Evolutionary conservation across 2,113 vertebrate genomes (phyloP).

Genomic region (Cettia cetti): DNA sequence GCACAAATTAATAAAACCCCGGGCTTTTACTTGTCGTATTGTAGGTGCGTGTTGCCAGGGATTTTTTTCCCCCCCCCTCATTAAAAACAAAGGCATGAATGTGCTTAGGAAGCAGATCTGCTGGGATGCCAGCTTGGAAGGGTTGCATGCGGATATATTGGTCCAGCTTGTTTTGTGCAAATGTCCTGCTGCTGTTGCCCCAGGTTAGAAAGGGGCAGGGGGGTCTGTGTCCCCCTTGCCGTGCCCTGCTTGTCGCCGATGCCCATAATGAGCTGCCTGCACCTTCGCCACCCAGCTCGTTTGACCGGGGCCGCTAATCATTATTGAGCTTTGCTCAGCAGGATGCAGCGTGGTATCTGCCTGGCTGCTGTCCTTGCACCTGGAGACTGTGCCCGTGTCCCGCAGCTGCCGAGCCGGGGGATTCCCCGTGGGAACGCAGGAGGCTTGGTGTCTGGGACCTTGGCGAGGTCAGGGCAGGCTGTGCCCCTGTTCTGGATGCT

Average conservation of each 20-base stretch:
- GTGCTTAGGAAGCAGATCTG: conserved; percentile 13
- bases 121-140: not conserved
- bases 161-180: not conserved
- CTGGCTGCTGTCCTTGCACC: conserved; percentile 24
- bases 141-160: rapidly evolving
- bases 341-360: not conserved
- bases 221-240: not conserved
- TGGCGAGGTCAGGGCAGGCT: not conserved
- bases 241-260: rapidly evolving
- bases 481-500: not conserved
- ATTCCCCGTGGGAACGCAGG: not conserved
- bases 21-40: not conserved
- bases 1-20: conserved; percentile 40
- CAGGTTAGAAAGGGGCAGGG: not conserved
- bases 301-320: rapidly evolving
- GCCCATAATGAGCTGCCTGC: not conserved
- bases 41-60: not conserved
- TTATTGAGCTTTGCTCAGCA: not conserved
- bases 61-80: not conserved
- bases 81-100: conserved; percentile 12
- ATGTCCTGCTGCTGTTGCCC: not conserved
- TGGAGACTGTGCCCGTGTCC: not conserved
- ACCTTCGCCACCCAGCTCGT: not conserved
- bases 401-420: not conserved
- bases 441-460: not conserved